Base-by-base conservation (phyloP, 1,140 invertebrate genomes). In the Euura lappo region DNA sequence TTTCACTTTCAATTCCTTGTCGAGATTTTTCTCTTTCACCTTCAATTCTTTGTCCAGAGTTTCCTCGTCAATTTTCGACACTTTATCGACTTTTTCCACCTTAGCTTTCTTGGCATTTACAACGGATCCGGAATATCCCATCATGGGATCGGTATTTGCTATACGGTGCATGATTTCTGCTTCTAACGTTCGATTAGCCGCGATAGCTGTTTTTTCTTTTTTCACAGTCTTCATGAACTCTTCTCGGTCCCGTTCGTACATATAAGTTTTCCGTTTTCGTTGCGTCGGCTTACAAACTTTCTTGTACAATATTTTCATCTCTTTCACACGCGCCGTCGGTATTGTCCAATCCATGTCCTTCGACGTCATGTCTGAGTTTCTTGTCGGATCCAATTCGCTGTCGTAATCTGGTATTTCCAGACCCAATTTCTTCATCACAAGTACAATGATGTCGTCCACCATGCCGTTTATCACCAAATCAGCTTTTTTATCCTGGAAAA, bases 401-500 rank as follows among this genome's bases (percentile, higher is more conserved):
- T 89, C 88, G 81, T 97, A 97, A 60, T 91, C 88, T 3, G 93
- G 91, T 78, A 95, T 93, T 77, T 93, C 90, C 4, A 96, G 74
- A 44, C 90, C 89, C 45, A 97, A 86, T 69, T 91, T 89, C 81
- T 93, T 91, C 89, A 95, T 93, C 2, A 99, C 87, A 79, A 91
- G 90, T 72, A 89, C 87, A 81, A 99, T 91, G 47, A 99, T 91
- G 75, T 93, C 91, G 87, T 99, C 97, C 5, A 98, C 94, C 88
- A 96, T 98, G 46, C 93, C 92, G 80, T 97, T 93, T 76, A 99
- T 97, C 69, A 96, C 91, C 68, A 99, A 86, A 86, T 98, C 93
- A 45, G 96, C 95, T 88, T 97, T 96, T 80, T 95, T 96, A 80
- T 99, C 96, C 94, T 97, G 79, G 88, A 92, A 85, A 28, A 28